Conservation (phyloP, 2,888 invertebrate genomes). For the Mellilla xanthometata region DNA sequence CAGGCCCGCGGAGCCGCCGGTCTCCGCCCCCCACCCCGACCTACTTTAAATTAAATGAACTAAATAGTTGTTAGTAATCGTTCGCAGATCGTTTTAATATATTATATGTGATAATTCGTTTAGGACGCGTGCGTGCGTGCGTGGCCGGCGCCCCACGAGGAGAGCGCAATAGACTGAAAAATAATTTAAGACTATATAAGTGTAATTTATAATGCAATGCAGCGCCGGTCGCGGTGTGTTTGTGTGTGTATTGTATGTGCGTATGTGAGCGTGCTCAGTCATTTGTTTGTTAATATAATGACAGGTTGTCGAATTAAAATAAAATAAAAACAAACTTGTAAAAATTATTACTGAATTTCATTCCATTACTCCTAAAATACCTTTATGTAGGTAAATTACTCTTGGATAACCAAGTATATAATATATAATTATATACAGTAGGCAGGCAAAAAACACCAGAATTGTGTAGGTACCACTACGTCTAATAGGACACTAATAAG, state of each 20-base stretch:
- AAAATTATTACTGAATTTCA: slow-evolving; percentile 66
- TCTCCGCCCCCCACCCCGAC: slow-evolving; percentile 81
- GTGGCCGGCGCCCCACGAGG: slow-evolving; percentile 81
- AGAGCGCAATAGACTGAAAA: slow-evolving; percentile 84
- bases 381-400: no score
- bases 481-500: no score
- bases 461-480: no score
- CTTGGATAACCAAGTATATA: no score
- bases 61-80: slow-evolving; percentile 71
- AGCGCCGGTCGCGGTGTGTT: slow-evolving; percentile 85
- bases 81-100: slow-evolving; percentile 85
- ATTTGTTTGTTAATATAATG: slow-evolving; percentile 87
- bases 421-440: no score
- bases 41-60: slow-evolving; percentile 78
- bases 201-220: slow-evolving; percentile 85
- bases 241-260: slow-evolving; percentile 84
- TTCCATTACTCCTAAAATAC: slow-evolving; percentile 31
- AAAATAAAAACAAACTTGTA: slow-evolving; percentile 82
- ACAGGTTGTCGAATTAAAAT: slow-evolving; percentile 90
- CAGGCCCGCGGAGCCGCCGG: slow-evolving; percentile 74
- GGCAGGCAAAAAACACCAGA: no score
- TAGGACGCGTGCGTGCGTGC: slow-evolving; percentile 80
- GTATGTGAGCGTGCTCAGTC: slow-evolving; percentile 85
- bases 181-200: slow-evolving; percentile 83
- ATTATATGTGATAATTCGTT: slow-evolving; percentile 86